Evolutionary conservation across 1,140 invertebrate species (phyloP).

Genomic region (Drosophila serrata): DNA sequence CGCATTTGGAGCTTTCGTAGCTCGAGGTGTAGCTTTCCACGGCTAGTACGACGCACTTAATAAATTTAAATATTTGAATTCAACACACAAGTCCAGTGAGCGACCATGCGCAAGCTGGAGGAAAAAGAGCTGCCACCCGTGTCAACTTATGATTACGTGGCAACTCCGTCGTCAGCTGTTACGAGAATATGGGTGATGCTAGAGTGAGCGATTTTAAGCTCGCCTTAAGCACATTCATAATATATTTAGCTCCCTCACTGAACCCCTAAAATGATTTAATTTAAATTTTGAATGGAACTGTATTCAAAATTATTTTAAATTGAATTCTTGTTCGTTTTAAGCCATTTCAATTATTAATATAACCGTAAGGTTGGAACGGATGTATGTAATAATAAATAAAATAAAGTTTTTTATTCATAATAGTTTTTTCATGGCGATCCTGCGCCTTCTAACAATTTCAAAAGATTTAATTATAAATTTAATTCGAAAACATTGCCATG

Average conservation of each 20-base stretch:
- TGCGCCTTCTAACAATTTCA: too few species aligned
- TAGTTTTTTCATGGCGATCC: too few species aligned
- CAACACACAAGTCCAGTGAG: slow-evolving; percentile 28
- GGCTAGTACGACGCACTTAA: slow-evolving; percentile 11
- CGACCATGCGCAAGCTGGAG: not conserved
- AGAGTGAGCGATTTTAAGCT: not conserved
- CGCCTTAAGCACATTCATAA: not conserved
- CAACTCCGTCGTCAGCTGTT: slow-evolving; percentile 34
- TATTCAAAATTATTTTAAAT: not conserved
- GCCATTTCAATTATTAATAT: not conserved
- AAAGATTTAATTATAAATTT: too few species aligned
- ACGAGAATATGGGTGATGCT: not conserved
- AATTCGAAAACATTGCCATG: too few species aligned
- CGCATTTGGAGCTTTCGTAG: slow-evolving; percentile 38
- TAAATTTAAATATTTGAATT: slow-evolving; percentile 28
- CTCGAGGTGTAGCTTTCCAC: slow-evolving; percentile 22
- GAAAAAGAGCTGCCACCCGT: not conserved
- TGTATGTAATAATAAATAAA: not conserved
- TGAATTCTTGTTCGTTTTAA: not conserved
- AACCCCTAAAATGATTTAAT: not conserved
- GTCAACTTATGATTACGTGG: not conserved
- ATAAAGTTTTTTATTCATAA: too few species aligned
- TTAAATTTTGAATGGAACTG: not conserved
- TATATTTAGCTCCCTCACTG: not conserved
- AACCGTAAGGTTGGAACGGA: not conserved